A percentile compares a stretch with the other conserved stretches of the same genome.
Evolutionary conservation across 2,888 invertebrate species (phyloP).

Genomic region (Megalurothrips usitatus): DNA sequence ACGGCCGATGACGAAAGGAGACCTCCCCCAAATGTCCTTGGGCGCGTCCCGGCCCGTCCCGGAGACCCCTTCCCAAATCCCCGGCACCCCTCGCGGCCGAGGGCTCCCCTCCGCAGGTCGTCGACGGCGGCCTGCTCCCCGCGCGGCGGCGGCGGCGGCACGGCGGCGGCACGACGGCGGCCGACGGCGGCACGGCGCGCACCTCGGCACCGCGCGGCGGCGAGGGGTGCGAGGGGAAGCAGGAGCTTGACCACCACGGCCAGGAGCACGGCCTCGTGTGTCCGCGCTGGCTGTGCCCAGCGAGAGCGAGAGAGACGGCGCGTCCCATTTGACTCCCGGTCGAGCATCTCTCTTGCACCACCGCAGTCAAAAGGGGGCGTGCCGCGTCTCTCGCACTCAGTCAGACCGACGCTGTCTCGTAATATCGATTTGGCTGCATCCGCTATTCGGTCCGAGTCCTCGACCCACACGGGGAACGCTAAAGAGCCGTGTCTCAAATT

Average conservation of each 20-base stretch:
- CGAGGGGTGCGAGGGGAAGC: background rate
- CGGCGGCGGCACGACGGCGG: background rate
- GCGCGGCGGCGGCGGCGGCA: background rate
- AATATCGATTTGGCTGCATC: too few species aligned
- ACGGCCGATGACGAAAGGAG: conserved; percentile 21
- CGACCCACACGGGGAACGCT: too few species aligned
- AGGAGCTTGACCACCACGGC: background rate
- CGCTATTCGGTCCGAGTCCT: too few species aligned
- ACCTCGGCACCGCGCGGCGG: background rate
- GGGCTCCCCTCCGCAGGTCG: background rate
- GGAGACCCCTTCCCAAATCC: background rate
- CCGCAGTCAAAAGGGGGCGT: too few species aligned
- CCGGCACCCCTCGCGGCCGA: background rate
- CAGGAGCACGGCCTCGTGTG: background rate
- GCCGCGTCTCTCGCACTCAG: too few species aligned
- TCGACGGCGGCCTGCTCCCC: background rate
- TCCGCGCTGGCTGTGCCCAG: too few species aligned
- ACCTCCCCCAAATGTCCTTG: conserved; percentile 24
- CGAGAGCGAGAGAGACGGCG: too few species aligned
- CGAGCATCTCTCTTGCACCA: too few species aligned
- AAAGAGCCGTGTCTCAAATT: too few species aligned
- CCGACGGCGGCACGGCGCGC: too few species aligned
- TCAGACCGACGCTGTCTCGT: too few species aligned
- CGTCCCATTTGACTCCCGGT: too few species aligned
- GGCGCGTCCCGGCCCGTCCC: background rate